These are phyloP conservation scores for Nyctalus aviator DNA, from an alignment of 2,797 vertebrate species.

Conservation along the genomic window DNA sequence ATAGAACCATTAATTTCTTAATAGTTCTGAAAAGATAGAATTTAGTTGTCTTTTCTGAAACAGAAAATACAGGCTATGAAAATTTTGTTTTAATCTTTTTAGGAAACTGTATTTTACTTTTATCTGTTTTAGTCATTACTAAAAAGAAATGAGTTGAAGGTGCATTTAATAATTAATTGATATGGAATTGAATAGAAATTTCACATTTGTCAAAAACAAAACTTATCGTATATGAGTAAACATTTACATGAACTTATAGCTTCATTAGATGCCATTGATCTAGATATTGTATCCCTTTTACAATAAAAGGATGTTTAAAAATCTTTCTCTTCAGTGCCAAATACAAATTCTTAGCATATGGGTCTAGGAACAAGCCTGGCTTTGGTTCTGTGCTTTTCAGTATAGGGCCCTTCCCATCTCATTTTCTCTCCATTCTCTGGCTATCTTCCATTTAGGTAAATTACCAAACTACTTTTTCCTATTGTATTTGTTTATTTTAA, in stretches of 20 bases:
- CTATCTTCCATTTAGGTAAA: slow-evolving; percentile 33
- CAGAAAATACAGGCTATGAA: slow-evolving; percentile 42
- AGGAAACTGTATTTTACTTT: slow-evolving; percentile 32
- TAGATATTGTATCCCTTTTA: slow-evolving; percentile 11
- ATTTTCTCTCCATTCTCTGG: slow-evolving; percentile 16
- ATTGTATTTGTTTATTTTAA: slow-evolving; percentile 67
- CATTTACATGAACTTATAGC: slow-evolving; percentile 36
- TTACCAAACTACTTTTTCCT: background rate
- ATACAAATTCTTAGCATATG: slow-evolving; percentile 1
- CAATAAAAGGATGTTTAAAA: slow-evolving; percentile 17
- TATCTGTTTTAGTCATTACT: background rate
- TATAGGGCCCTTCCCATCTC: background rate
- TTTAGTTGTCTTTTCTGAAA: slow-evolving; percentile 56
- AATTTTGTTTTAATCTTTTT: slow-evolving; percentile 57
- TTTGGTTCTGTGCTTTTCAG: slow-evolving; percentile 54
- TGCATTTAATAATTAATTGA: slow-evolving; percentile 54
- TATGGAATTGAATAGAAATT: slow-evolving; percentile 40
- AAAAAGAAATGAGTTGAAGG: slow-evolving; percentile 15
- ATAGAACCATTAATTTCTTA: slow-evolving; percentile 50
- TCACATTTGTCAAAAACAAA: slow-evolving; percentile 50
- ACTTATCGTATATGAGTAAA: slow-evolving; percentile 54
- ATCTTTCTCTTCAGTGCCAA: slow-evolving; percentile 38
- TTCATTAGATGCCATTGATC: background rate
- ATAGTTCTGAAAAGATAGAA: slow-evolving; percentile 32
- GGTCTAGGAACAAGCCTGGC: background rate